phyloP scores from a whole-genome alignment of 2,113 vertebrate genomes.

The Electrona antarctica region DNA sequence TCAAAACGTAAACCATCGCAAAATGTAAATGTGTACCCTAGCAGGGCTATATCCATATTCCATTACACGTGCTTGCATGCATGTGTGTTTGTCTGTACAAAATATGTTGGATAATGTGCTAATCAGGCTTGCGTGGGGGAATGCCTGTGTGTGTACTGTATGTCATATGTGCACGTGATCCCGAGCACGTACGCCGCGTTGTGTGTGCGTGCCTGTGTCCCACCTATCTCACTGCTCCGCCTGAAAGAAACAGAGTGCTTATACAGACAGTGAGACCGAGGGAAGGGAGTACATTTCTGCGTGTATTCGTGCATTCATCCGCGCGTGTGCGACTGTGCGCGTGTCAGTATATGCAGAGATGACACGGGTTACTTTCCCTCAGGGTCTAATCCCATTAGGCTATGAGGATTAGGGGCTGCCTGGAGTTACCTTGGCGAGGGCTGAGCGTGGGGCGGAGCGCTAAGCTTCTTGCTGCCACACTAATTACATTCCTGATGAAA shows the following conservation, averaged over 20 bases:
- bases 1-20: no score
- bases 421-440: slow-evolving; percentile 67
- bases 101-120: no score
- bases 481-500: slow-evolving; percentile 80
- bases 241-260: neutral
- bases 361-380: slow-evolving; percentile 70
- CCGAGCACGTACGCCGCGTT: no score
- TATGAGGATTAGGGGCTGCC: slow-evolving; percentile 72
- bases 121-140: no score
- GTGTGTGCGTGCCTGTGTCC: neutral
- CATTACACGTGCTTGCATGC: no score
- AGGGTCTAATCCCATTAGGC: slow-evolving; percentile 78
- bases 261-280: slow-evolving; percentile 26
- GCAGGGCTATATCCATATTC: no score
- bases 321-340: slow-evolving; percentile 50
- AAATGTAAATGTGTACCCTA: no score
- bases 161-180: no score
- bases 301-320: slow-evolving; percentile 29
- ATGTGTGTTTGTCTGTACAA: no score
- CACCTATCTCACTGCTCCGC: slow-evolving; percentile 16
- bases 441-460: slow-evolving; percentile 57
- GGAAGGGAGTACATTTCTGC: slow-evolving; percentile 4
- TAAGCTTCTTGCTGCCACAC: slow-evolving; percentile 68
- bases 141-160: no score
- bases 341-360: slow-evolving; percentile 11